Percentiles rank a stretch among this genome's conserved stretches.
Evolutionary conservation across 2,888 invertebrate species (phyloP).

Genomic region (Spisula solida): DNA sequence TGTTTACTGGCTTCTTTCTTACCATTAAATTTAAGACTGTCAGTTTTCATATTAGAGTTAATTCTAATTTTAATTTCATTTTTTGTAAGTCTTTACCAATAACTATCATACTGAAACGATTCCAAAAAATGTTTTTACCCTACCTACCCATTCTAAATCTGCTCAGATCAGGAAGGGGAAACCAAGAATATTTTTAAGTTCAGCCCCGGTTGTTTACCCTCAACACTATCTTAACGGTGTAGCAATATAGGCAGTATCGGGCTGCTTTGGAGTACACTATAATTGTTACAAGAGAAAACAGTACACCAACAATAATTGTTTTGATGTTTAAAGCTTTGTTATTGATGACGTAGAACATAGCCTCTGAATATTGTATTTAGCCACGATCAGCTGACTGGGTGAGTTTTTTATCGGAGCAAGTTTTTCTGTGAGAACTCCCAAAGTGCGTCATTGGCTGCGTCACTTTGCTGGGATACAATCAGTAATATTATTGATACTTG

Average conservation of each 20-base stretch:
- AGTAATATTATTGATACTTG: conserved; percentile 42
- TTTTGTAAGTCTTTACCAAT: no score
- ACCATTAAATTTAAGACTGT: no score
- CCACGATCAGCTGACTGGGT: not conserved
- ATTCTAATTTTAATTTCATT: no score
- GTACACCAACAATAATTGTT: conserved; percentile 7
- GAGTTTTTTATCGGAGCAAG: not conserved
- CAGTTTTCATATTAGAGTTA: no score
- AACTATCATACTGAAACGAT: no score
- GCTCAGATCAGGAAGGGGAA: no score
- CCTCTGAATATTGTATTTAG: conserved; percentile 13
- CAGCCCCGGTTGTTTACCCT: no score
- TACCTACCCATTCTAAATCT: no score
- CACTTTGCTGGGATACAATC: conserved; percentile 40
- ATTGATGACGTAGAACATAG: conserved; percentile 9
- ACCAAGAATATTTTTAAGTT: no score
- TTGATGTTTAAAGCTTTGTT: not conserved
- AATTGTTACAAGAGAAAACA: not conserved
- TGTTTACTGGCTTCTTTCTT: no score
- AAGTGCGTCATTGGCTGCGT: conserved; percentile 54
- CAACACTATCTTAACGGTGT: not conserved
- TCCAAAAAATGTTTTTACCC: no score
- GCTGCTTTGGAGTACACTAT: not conserved
- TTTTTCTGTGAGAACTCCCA: not conserved
- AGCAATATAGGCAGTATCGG: not conserved